Evolutionary conservation across 2,888 invertebrate species (phyloP).

Genomic region (Aspidapion aeneum): DNA sequence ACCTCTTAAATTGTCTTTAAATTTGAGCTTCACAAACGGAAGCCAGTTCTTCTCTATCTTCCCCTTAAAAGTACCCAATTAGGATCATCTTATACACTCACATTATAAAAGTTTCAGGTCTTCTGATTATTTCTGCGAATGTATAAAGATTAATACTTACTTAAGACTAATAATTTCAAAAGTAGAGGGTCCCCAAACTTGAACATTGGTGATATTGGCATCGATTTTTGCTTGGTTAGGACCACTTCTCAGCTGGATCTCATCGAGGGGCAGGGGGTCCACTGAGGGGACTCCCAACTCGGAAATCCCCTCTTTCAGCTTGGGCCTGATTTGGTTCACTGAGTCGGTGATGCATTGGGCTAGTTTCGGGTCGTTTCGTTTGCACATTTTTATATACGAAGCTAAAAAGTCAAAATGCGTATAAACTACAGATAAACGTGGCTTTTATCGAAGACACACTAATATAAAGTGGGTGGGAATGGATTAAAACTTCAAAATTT

Average conservation of each 20-base stretch:
- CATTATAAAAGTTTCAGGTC: too few species aligned
- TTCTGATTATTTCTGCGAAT: too few species aligned
- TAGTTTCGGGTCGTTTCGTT: constrained; percentile 41
- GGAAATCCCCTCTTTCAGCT: constrained; percentile 47
- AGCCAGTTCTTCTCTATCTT: too few species aligned
- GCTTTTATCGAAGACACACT: too few species aligned
- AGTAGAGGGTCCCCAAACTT: constrained; percentile 58
- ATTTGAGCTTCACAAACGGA: too few species aligned
- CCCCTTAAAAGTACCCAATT: too few species aligned
- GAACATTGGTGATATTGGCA: constrained; percentile 58
- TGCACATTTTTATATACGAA: constrained; percentile 42
- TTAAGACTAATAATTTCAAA: constrained; percentile 58
- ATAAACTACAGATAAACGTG: too few species aligned
- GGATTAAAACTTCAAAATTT: too few species aligned
- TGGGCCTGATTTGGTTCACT: constrained; percentile 40
- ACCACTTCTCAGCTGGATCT: constrained; percentile 38
- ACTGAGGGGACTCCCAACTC: constrained; percentile 54
- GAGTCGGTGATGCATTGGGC: constrained; percentile 44
- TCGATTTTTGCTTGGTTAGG: constrained; percentile 48
- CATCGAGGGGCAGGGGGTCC: constrained; percentile 49
- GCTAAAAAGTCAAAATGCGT: constrained; percentile 33
- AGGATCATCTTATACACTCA: too few species aligned
- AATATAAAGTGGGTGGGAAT: too few species aligned
- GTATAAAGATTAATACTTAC: too few species aligned
- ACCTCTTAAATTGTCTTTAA: too few species aligned